phyloP scores from a whole-genome alignment of 2,888 invertebrate species.

The Amblyteles armatorius region DNA sequence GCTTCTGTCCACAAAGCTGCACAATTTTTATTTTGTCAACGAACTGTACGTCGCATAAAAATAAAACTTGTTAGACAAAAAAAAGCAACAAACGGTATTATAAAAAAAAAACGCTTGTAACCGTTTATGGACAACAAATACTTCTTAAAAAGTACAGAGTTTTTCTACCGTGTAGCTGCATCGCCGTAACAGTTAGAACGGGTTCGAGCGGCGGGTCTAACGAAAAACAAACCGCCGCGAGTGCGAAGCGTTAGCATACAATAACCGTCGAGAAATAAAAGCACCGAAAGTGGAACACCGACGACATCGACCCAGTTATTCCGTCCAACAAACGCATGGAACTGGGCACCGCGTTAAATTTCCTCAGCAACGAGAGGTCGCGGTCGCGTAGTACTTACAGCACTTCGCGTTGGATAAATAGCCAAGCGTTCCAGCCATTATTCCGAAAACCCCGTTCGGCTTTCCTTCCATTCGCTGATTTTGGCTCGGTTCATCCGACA shows the following conservation, averaged over 20 bases:
- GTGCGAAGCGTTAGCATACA: background rate
- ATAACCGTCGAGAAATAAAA: constrained; percentile 3
- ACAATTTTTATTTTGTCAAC: background rate
- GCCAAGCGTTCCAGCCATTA: constrained; percentile 23
- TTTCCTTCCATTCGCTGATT: constrained; percentile 20
- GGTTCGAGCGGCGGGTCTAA: background rate
- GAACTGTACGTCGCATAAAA: background rate
- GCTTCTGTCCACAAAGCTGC: background rate
- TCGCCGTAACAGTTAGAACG: background rate
- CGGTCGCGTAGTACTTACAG: constrained; percentile 4
- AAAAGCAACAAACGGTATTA: background rate
- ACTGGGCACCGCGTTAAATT: constrained; percentile 13
- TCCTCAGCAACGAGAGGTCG: constrained; percentile 9
- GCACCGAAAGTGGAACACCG: constrained; percentile 27
- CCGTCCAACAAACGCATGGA: background rate
- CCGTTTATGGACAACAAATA: background rate
- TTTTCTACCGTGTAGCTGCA: background rate
- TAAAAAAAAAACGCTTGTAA: background rate
- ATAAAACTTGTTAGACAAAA: background rate
- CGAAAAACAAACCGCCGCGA: constrained; percentile 9
- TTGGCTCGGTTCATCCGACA: constrained; percentile 44
- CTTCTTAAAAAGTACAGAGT: background rate
- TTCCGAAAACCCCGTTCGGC: constrained; percentile 15
- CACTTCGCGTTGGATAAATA: constrained; percentile 5
- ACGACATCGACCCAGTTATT: background rate